Percentiles rank a stretch among this genome's conserved stretches.
Evolutionary conservation across 2,113 vertebrate species (phyloP).

Genomic region (Neodon shergylaensis): DNA sequence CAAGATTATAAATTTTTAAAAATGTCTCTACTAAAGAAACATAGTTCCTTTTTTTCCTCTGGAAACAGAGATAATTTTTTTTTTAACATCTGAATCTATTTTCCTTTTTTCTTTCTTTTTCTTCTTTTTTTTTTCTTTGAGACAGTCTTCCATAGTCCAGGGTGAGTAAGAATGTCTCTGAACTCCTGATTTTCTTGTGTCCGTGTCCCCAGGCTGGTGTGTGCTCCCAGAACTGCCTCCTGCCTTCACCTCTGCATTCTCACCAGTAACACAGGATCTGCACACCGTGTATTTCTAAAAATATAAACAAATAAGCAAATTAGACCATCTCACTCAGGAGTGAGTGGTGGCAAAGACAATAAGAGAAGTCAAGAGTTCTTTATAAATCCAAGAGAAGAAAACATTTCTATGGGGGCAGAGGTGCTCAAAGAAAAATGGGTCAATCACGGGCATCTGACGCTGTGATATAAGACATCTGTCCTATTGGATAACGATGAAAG

Average conservation of each 20-base stretch:
- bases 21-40: not conserved
- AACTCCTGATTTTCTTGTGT: not conserved
- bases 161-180: not conserved
- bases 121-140: not conserved
- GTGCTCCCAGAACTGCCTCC: not conserved
- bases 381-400: not conserved
- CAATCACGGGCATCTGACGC: not conserved
- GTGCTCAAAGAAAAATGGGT: not conserved
- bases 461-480: conserved; percentile 7
- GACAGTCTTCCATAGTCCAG: not conserved
- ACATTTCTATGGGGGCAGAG: not conserved
- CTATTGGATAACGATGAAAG: not conserved
- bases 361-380: not conserved
- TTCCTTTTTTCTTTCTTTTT: no score
- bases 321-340: not conserved
- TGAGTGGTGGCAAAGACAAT: not conserved
- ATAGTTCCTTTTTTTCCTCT: not conserved
- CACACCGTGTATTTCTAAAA: not conserved
- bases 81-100: not conserved
- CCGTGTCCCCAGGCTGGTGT: not conserved
- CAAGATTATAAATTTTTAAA: not conserved
- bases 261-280: not conserved
- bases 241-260: not conserved
- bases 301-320: not conserved
- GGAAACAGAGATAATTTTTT: not conserved